phyloP scores from a whole-genome alignment of 1,140 invertebrate genomes.

The Coboldia fuscipes region DNA sequence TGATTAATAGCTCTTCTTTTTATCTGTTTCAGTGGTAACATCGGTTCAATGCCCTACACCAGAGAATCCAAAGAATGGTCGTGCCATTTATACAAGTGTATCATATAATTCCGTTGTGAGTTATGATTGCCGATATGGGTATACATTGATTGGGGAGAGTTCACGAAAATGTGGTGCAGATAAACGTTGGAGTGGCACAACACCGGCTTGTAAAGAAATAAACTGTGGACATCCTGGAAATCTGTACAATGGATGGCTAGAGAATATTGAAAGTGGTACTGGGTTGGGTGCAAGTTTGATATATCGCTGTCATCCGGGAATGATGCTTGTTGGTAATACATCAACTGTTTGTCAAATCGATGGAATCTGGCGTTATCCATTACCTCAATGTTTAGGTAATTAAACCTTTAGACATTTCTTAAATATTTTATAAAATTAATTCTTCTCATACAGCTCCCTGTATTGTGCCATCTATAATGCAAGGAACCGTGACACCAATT shows the following conservation, averaged over 20 bases:
- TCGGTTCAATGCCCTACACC: constrained; percentile 78
- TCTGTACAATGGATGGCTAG: constrained; percentile 87
- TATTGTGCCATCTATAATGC: constrained; percentile 67
- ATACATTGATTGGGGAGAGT: constrained; percentile 63
- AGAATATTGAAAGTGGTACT: constrained; percentile 75
- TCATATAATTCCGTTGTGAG: constrained; percentile 84
- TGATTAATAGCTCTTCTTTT: constrained; percentile 5
- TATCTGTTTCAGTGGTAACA: constrained; percentile 40
- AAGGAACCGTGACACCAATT: constrained; percentile 45
- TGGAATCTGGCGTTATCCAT: constrained; percentile 78
- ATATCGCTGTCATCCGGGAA: constrained; percentile 82
- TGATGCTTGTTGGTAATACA: constrained; percentile 72
- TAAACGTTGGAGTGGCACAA: constrained; percentile 72
- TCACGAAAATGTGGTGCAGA: constrained; percentile 78
- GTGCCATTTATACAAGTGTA: constrained; percentile 75
- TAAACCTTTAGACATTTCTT: constrained; percentile 1
- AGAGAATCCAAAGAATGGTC: constrained; percentile 72
- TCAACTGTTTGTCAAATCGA: constrained; percentile 81
- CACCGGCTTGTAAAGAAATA: constrained; percentile 84
- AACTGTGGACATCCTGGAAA: constrained; percentile 79
- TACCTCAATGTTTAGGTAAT: constrained; percentile 59
- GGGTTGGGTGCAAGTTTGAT: constrained; percentile 77
- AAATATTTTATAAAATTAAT: neutral
- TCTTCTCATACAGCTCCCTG: constrained; percentile 44
- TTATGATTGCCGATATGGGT: constrained; percentile 86